A percentile compares a stretch with the other conserved stretches of the same genome.
These are phyloP conservation scores for Cynopterus sphinx DNA, from an alignment of 2,797 vertebrate species.

Conservation along the genomic window DNA sequence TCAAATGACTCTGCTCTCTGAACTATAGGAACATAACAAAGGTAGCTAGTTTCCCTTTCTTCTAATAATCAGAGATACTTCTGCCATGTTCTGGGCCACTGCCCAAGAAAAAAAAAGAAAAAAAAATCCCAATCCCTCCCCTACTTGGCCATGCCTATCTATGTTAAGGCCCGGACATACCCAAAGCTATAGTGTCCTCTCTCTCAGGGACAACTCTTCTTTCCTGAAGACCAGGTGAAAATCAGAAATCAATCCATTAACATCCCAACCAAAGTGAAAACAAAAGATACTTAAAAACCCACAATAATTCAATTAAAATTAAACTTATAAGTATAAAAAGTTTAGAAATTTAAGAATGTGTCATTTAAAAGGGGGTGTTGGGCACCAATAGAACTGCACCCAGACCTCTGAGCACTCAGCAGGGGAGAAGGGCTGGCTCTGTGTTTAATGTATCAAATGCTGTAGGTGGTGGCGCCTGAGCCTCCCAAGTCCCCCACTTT, in stretches of 20 bases:
- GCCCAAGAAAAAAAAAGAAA: not conserved
- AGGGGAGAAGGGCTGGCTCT: not conserved
- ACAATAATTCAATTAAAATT: not conserved
- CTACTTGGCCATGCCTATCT: not conserved
- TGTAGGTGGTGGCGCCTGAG: not conserved
- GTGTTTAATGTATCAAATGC: not conserved
- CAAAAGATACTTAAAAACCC: not conserved
- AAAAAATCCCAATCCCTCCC: not conserved
- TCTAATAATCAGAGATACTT: not conserved
- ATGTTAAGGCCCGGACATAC: not conserved
- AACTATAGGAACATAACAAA: not conserved
- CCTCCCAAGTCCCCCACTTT: not conserved
- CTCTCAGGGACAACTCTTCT: not conserved
- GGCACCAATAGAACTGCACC: not conserved
- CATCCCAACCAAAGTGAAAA: not conserved
- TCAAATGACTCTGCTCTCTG: not conserved
- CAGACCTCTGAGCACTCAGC: not conserved
- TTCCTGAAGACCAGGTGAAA: not conserved
- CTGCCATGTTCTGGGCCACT: not conserved
- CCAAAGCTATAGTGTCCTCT: fast-evolving
- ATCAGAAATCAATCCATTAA: not conserved
- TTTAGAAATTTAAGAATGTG: not conserved
- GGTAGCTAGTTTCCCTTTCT: not conserved
- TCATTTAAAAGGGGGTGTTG: not conserved
- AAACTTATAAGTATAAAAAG: not conserved